Evolutionary conservation across 2,113 vertebrate species (phyloP), one percentile per base, ranked within the genome.

Genomic region (Hystrix brachyura): DNA sequence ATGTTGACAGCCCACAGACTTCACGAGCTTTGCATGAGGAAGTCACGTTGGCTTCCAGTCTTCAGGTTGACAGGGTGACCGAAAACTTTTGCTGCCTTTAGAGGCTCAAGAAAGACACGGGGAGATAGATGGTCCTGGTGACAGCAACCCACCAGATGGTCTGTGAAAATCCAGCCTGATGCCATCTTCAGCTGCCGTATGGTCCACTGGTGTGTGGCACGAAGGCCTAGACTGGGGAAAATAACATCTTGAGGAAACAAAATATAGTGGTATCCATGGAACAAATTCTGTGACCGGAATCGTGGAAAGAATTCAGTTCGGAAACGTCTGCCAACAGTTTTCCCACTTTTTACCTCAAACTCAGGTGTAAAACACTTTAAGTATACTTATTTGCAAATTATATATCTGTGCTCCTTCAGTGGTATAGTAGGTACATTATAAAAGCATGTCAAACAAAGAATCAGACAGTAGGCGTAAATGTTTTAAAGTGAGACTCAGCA

Each of bases 321-420:
- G 48, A 25, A 76, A 29, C 23, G 29, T 59, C 15, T 21, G 34
- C 34, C 71, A 74, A 2, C 62, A 53, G 14, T 65, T 81, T 71
- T 9, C 62, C 3, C 12, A 32, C 57, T 55, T 84, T 92, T 89
- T 71, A 48, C 7, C n/a, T 21, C 8, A 55, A 25, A 60, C 17
- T 7, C 6, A 43, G 65, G 8, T 74, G 18, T 55, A 62, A 90
- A 82, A 79, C 38, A 78, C 53, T 86, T 94, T 62, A 87, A 55
- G 18, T n/a, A 27, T 48, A 82, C 85, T 93, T 82, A 48, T 64
- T 90, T 90, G 76, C 38, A 94, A 90, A 81, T 83, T 65, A n/a
- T 59, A 1, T 38, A 46, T 74, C 34, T 90, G 25, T 4, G 60
- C 11, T 23, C 21, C 34, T 90, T 84, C 87, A 71, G 18, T 29